Evolutionary conservation across 1,140 invertebrate genomes (phyloP).

Genomic region (Trichonephila inaurata): DNA sequence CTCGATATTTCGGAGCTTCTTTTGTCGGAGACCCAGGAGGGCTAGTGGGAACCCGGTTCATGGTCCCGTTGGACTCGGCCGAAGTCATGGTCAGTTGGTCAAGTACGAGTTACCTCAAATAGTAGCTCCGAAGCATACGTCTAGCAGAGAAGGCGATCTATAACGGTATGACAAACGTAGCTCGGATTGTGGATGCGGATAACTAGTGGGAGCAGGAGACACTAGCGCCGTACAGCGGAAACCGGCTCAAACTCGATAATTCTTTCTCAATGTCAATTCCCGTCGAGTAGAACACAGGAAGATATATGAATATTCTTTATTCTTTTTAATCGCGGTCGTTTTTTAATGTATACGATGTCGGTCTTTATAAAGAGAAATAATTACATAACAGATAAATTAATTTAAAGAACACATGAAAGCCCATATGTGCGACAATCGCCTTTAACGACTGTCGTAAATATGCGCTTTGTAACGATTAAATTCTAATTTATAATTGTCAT

Average conservation of each 20-base stretch:
- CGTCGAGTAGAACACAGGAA: not conserved
- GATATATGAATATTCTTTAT: not conserved
- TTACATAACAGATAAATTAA: too few species aligned
- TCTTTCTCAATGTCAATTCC: slow-evolving; percentile 5
- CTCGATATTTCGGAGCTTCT: slow-evolving; percentile 78
- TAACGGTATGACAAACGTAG: not conserved
- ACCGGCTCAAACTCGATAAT: not conserved
- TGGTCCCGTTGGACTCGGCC: slow-evolving; percentile 6
- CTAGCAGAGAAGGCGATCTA: not conserved
- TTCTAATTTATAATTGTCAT: too few species aligned
- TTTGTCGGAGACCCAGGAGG: slow-evolving; percentile 62
- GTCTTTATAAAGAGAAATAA: too few species aligned
- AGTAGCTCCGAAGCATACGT: not conserved
- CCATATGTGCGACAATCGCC: too few species aligned
- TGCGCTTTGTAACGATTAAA: too few species aligned
- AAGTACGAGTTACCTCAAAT: not conserved
- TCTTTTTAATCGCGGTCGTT: not conserved
- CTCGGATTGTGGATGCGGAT: not conserved
- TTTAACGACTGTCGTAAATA: too few species aligned
- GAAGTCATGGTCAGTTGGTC: slow-evolving; percentile 45
- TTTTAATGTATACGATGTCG: too few species aligned
- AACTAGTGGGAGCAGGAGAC: not conserved
- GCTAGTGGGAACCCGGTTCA: slow-evolving; percentile 63
- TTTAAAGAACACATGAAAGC: too few species aligned
- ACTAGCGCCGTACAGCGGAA: slow-evolving; percentile 45